Conservation (phyloP, 2,797 vertebrate species). For the Crenuchus spilurus region DNA sequence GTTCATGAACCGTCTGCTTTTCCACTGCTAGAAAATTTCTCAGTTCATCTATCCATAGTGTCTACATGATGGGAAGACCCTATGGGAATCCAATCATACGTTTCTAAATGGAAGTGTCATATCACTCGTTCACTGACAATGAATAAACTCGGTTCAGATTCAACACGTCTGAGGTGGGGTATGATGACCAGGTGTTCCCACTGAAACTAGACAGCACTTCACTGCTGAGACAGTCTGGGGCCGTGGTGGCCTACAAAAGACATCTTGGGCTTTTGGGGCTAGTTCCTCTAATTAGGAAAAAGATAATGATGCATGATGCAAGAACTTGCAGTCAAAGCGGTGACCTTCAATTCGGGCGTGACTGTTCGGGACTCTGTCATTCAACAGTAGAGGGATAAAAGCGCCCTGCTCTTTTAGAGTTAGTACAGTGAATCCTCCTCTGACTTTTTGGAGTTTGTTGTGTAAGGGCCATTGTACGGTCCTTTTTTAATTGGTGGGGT, state of each 20-base stretch:
- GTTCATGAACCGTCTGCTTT: constrained; percentile 21
- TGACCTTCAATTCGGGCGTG: constrained; percentile 35
- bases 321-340: constrained; percentile 32
- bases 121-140: background rate
- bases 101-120: background rate
- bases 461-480: constrained; percentile 60
- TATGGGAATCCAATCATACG: background rate
- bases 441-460: constrained; percentile 68
- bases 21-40: background rate
- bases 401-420: constrained; percentile 42
- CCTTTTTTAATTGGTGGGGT: constrained; percentile 77
- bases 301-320: constrained; percentile 45
- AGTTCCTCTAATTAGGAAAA: constrained; percentile 39
- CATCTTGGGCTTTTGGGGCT: constrained; percentile 45
- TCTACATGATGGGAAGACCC: background rate
- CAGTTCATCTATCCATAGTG: background rate
- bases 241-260: constrained; percentile 19
- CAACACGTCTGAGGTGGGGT: background rate
- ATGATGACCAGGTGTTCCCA: constrained; percentile 5
- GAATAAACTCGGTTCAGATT: background rate
- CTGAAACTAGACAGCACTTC: background rate
- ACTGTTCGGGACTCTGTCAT: constrained; percentile 20
- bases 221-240: constrained; percentile 12
- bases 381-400: constrained; percentile 25
- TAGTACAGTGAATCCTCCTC: constrained; percentile 63